phyloP scores from a whole-genome alignment of 1,140 invertebrate genomes.

The Ceratina calcarata region DNA sequence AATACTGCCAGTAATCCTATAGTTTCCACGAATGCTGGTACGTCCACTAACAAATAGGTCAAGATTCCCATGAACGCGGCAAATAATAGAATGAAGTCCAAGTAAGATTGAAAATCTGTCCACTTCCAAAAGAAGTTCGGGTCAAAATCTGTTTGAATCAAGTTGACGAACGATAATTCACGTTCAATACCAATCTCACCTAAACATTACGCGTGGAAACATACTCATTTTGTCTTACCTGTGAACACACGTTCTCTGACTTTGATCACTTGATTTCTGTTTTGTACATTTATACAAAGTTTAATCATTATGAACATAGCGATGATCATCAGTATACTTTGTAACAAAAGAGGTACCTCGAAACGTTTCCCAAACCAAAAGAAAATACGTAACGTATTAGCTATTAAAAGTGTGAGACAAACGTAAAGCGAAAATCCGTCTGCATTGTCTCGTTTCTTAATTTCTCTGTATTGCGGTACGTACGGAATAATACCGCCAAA shows the following conservation, averaged over 20 bases:
- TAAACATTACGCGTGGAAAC: too few relatives aligned
- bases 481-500: constrained; percentile 93
- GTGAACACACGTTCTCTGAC: constrained; percentile 90
- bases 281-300: constrained; percentile 93
- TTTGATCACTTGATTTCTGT: constrained; percentile 90
- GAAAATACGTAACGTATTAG: constrained; percentile 97
- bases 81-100: constrained; percentile 95
- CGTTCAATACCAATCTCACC: not conserved
- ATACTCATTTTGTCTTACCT: constrained; percentile 82
- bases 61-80: constrained; percentile 89
- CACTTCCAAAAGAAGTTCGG: constrained; percentile 98
- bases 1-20: constrained; percentile 97
- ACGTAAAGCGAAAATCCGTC: constrained; percentile 98
- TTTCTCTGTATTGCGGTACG: constrained; percentile 96
- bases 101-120: constrained; percentile 98
- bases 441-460: constrained; percentile 92
- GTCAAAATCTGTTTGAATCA: constrained; percentile 89
- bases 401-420: constrained; percentile 95
- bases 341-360: constrained; percentile 95
- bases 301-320: constrained; percentile 98
- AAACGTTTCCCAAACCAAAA: constrained; percentile 99
- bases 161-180: constrained; percentile 31
- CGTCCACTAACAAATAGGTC: constrained; percentile 93
- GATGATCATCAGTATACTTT: constrained; percentile 98
- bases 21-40: constrained; percentile 91